These are phyloP conservation scores for Entelurus aequoreus DNA, from an alignment of 2,113 vertebrate species.

Conservation along the genomic window DNA sequence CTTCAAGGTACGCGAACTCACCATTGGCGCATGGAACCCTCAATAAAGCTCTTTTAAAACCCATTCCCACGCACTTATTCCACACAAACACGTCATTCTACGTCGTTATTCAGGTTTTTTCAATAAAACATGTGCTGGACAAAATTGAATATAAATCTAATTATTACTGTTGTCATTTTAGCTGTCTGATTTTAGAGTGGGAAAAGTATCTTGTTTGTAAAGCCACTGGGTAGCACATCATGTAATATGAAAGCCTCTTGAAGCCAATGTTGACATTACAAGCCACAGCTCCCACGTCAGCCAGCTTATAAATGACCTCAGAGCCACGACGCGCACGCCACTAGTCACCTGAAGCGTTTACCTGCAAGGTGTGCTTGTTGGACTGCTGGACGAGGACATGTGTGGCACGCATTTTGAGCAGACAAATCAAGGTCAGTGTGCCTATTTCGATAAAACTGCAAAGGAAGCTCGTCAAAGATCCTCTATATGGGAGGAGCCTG, in stretches of 20 bases:
- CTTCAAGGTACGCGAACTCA: neutral
- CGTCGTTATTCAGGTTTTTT: too few relatives aligned
- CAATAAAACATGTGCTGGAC: too few relatives aligned
- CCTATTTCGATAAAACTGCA: neutral
- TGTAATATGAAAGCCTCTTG: neutral
- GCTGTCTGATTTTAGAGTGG: neutral
- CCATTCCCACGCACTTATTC: neutral
- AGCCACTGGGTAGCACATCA: neutral
- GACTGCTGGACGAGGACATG: conserved; percentile 29
- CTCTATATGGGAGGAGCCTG: too few relatives aligned
- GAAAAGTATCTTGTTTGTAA: neutral
- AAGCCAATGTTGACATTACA: conserved; percentile 51
- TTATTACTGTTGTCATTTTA: neutral
- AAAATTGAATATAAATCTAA: too few relatives aligned
- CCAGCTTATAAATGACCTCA: conserved; percentile 53
- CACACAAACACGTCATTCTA: too few relatives aligned
- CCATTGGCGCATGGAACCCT: neutral
- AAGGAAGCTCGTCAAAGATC: too few relatives aligned
- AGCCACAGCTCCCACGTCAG: conserved; percentile 46
- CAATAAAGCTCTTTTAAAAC: neutral
- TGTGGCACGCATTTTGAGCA: conserved; percentile 36
- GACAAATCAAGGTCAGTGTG: conserved; percentile 46
- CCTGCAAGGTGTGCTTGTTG: too few relatives aligned
- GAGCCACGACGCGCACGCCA: conserved; percentile 7
- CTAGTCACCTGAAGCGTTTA: neutral